Evolutionary conservation across 2,113 vertebrate species (phyloP), one percentile per base, ranked within the genome.

Genomic region (Haliaeetus leucogaster): DNA sequence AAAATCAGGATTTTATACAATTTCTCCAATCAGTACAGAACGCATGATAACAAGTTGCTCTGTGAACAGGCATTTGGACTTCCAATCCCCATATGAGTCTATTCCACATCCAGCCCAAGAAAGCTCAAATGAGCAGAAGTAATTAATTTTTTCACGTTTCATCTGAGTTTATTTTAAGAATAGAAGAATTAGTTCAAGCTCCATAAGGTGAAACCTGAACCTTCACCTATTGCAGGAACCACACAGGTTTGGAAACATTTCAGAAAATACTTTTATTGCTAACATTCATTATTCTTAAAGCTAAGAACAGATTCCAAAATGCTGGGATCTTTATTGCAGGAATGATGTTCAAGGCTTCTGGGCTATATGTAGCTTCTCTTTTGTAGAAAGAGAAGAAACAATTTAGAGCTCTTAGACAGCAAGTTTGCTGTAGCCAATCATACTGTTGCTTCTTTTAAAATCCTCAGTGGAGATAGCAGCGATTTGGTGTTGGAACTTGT

Each of bases 391-490:
- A 67, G 53, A 62, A 93, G 86, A 78, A 94, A 68, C 40, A 78
- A 40, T 86, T 88, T 53, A 61, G n/a, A 52, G 50, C 66, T 92
- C 36, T 93, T 67, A 47, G 45, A 74, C 73, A 58, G 78, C 16
- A 10, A 13, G 21, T 86, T 88, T 65, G 7, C 82, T 72, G 91
- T 27, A 91, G 53, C 74, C 4, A 94, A 86, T 94, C 26, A 6
- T 32, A 19, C 23, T 45, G 63, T 55, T 95, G 83, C 95, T 89
- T 83, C 73, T 95, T 97, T 97, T 79, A 74, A 97, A 97, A 95
- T 91, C 47, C 71, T 77, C 3, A 0, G 29, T 76, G 61, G 43
- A 81, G 89, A 63, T 4, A 66, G 90, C 58, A 80, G 70, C 1
- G 0, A 87, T 90, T 95, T 2, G 1, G 9, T 96, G 94, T 96